Evolutionary conservation across 2,888 invertebrate species (phyloP), one percentile per base, ranked within the genome.

Genomic region (Halictus ligatus): DNA sequence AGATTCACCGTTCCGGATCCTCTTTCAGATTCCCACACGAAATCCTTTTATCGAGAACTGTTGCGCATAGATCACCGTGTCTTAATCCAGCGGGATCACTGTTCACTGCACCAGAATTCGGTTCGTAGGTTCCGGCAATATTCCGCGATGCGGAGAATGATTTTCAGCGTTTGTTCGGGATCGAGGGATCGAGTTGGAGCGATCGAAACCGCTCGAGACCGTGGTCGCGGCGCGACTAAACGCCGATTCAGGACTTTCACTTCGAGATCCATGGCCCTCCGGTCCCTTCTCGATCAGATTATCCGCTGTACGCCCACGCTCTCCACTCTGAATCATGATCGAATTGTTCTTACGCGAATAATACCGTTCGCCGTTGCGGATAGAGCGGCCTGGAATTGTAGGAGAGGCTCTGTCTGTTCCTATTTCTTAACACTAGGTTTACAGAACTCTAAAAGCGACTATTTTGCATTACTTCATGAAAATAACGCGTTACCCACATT

Each of bases 191-290:
- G 13, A 21, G n/a, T 7, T 3, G 1, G 46, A 46, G 12, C 35
- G 69, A 69, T 69, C 40, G 58, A n/a, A 82, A 77, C 75, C 78
- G 75, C 25, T 46, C 81, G n/a, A 50, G 69, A 77, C 78, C 77
- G 67, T 75, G 81, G 84, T 58, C 84, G 81, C 86, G 81, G 73
- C 73, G 71, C 83, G 83, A 90, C 89, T 91, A 81, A 86, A 64
- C 81, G 75, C n/a, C 78, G 83, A 85, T 83, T 74, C 72, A 69
- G 60, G 89, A 91, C 91, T 91, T 91, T 91, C 91, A 91, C 91
- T 91, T 91, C 60, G 86, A 48, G 75, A 88, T 85, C 86, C 86
- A 79, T 54, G 80, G 83, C 78, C 85, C 88, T 82, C 76, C 67
- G 71, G 72, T 86, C 79, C 89, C 83, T 89, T 87, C 87, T 75